Base-by-base conservation (phyloP, 2,888 invertebrate genomes). In the Dusona sp. region DNA sequence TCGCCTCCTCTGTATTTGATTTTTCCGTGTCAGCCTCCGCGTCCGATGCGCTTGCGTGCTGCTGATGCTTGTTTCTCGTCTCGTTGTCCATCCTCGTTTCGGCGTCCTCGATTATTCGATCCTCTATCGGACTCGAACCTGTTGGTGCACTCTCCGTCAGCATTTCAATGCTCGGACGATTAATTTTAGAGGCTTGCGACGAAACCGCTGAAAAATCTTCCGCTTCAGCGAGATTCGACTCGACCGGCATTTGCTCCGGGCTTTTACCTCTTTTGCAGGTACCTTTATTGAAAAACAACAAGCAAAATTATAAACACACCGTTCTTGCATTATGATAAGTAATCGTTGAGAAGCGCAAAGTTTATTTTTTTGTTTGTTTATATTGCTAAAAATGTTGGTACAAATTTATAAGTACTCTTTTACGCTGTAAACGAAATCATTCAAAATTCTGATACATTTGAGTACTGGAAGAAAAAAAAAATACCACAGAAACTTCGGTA, bases 1-100 rank as follows among this genome's bases (percentile, higher is more conserved):
- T 89, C 94, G 94, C 92, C 95, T 96, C 92, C 95, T 96, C 82
- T 94, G 95, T 88, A 90, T 95, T 90, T 93, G 96, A 88, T 94
- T 94, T 94, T 83, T 95, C 95, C 11, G 94, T 94, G 77, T 95
- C 95, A 0, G 94, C 94, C 84, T 95, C 95, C 0, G 93, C 94
- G 73, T 94, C 94, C 16, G 93, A 92, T 3, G 92, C 91, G 45
- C 93, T 94, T 45, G 91, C 91, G 51, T 78, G 86, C 54, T 79
- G 85, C 36, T 48, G 81, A 45, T 84, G 80, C 48, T 84, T 89
- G 70, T 79, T 73, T 75, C 70, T 84, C 3, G 45, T 61, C 70
- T 86, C 88, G 36, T 65, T 68, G 42, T 86, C 83, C 16, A 85
- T 82, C 54, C 88, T 82, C n/a, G 68, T 65, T 19, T 84, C 84